These are phyloP conservation scores for Pollenia amentaria DNA, from an alignment of 2,888 invertebrate genomes.

Conservation along the genomic window DNA sequence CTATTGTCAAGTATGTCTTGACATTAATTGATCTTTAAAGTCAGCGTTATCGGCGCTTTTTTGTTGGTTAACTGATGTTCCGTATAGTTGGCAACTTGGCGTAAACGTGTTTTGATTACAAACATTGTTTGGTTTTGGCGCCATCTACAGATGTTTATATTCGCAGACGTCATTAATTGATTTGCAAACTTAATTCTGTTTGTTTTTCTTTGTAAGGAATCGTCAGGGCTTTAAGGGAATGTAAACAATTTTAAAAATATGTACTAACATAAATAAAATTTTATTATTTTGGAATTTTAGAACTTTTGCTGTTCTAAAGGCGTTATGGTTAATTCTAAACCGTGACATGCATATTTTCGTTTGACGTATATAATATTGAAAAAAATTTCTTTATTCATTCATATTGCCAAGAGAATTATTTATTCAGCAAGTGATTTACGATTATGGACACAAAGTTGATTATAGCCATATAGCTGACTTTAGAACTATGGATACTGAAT, in stretches of 20 bases:
- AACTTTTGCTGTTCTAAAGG: too few species aligned
- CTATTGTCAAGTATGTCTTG: conserved; percentile 10
- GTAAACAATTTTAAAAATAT: background rate
- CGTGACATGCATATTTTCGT: too few species aligned
- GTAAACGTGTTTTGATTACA: conserved; percentile 62
- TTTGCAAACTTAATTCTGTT: background rate
- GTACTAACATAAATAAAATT: background rate
- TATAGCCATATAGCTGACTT: too few species aligned
- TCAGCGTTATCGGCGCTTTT: conserved; percentile 33
- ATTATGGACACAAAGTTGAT: too few species aligned
- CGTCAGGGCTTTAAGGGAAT: background rate
- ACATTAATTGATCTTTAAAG: conserved; percentile 46
- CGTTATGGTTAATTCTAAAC: too few species aligned
- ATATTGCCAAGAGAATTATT: too few species aligned
- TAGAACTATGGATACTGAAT: too few species aligned
- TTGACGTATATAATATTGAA: too few species aligned
- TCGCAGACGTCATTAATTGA: conserved; percentile 38
- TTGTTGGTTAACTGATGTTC: conserved; percentile 33
- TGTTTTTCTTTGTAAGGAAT: background rate
- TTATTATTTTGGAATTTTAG: too few species aligned
- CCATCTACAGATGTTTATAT: conserved; percentile 55
- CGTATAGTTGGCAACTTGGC: conserved; percentile 20
- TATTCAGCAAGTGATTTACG: too few species aligned
- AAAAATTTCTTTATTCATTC: too few species aligned
- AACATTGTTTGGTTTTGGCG: conserved; percentile 60